These are phyloP conservation scores for Polypedilum vanderplanki DNA, from an alignment of 1,140 invertebrate species.

Conservation along the genomic window DNA sequence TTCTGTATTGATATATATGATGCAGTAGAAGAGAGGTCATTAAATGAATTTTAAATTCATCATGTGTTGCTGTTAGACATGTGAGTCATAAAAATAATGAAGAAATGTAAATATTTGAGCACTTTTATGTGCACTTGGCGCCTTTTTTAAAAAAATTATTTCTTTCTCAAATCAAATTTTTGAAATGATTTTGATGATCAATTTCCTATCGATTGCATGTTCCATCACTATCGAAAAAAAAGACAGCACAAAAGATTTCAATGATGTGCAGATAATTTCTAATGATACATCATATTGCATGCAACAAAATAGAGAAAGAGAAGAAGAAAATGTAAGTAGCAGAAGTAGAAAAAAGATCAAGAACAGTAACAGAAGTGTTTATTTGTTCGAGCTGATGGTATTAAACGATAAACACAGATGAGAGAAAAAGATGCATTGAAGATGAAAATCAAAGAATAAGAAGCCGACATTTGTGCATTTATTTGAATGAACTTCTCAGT, in stretches of 20 bases:
- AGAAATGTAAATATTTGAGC: neutral
- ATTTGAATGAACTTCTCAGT: neutral
- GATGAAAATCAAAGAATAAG: neutral
- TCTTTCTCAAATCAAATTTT: neutral
- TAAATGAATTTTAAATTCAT: neutral
- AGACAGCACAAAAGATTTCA: neutral
- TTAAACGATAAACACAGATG: neutral
- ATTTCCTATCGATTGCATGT: slow-evolving; percentile 4
- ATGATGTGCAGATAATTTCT: slow-evolving; percentile 13
- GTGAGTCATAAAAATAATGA: neutral
- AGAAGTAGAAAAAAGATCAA: slow-evolving; percentile 1
- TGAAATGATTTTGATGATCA: neutral
- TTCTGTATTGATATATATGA: neutral
- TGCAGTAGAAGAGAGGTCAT: neutral
- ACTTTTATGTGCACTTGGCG: neutral
- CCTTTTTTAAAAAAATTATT: neutral
- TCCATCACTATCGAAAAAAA: neutral
- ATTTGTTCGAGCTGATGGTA: slow-evolving; percentile 26
- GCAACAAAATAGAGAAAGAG: neutral
- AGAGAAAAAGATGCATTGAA: neutral
- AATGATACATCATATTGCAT: neutral
- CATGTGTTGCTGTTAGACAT: neutral
- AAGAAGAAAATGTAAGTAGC: neutral
- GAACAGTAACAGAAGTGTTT: slow-evolving; percentile 20
- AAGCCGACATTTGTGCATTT: neutral